Percentiles rank a stretch among this genome's conserved stretches.
These are phyloP conservation scores for Sebastes iracundus DNA, from an alignment of 2,797 vertebrate genomes.

Conservation along the genomic window DNA sequence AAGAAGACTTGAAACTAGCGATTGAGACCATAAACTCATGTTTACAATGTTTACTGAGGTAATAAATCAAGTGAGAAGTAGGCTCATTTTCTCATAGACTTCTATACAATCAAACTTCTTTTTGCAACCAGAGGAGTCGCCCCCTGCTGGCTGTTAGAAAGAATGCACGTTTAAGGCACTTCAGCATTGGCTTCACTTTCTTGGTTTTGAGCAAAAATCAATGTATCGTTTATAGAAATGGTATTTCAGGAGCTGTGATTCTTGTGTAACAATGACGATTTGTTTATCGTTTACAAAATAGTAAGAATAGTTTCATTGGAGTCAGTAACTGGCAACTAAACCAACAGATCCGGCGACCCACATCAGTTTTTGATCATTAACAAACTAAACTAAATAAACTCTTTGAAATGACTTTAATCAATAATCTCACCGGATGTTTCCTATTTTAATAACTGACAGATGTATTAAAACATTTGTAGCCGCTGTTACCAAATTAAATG, in stretches of 20 bases:
- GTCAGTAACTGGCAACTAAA: neutral
- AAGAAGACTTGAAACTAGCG: no score
- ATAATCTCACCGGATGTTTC: neutral
- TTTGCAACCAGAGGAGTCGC: no score
- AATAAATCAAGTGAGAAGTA: no score
- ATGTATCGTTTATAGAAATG: neutral
- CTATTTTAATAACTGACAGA: neutral
- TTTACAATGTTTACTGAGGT: no score
- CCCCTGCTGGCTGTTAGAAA: no score
- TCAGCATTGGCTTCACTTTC: no score
- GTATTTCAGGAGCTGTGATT: neutral
- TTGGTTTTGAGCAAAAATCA: neutral
- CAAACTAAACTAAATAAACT: neutral
- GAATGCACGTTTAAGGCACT: no score
- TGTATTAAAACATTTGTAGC: neutral
- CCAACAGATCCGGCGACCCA: neutral
- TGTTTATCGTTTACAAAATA: neutral
- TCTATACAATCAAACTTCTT: no score
- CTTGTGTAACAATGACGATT: neutral
- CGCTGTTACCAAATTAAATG: neutral
- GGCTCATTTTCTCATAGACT: no score
- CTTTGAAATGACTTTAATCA: neutral
- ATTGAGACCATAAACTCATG: no score
- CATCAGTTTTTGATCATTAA: neutral
- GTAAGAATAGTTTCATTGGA: neutral